Evolutionary conservation across 2,888 invertebrate species (phyloP), one percentile per base, ranked within the genome.

Genomic region (Oscheius myriophilus): DNA sequence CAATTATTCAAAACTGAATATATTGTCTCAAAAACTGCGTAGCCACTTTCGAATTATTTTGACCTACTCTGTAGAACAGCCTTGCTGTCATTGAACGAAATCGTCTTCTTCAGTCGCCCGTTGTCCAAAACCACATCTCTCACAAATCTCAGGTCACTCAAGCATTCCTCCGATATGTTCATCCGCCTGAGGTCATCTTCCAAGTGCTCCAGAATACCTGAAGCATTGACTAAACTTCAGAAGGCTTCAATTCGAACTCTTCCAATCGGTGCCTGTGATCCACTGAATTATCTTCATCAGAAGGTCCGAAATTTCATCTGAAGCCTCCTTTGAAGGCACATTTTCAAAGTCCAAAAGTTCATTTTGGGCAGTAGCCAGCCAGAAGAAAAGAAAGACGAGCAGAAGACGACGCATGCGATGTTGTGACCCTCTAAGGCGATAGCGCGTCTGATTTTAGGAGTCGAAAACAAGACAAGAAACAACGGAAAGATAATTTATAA

Each of bases 41-140:
- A n/a, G n/a, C n/a, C n/a, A n/a, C n/a, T n/a, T n/a, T n/a, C n/a
- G n/a, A n/a, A n/a, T n/a, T n/a, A n/a, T n/a, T n/a, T n/a, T n/a
- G 18, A 54, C 54, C 39, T 54, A 54, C 54, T 54, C 18, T 54
- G 54, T 11, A 54, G 26, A 18, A 54, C 14, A 12, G 54, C 54
- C 54, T 14, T 23, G 18, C 54, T 54, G 18, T 54, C 54, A 25
- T 54, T 54, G 25, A 54, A 39, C 2, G 33, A 39, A 18, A 26
- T 54, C 39, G 25, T 54, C 54, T 39, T 39, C 11, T 54, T 21
- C 26, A 54, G 14, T 1, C 26, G 11, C 3, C 39, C 54, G 16
- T 25, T 54, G 26, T 54, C 26, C 14, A 26, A 11, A 11, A 54
- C 12, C 11, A 54, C 18, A 25, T 54, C 39, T 25, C 26, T 25